Base-by-base conservation (phyloP, 2,888 invertebrate genomes). In the Orthosia cruda region DNA sequence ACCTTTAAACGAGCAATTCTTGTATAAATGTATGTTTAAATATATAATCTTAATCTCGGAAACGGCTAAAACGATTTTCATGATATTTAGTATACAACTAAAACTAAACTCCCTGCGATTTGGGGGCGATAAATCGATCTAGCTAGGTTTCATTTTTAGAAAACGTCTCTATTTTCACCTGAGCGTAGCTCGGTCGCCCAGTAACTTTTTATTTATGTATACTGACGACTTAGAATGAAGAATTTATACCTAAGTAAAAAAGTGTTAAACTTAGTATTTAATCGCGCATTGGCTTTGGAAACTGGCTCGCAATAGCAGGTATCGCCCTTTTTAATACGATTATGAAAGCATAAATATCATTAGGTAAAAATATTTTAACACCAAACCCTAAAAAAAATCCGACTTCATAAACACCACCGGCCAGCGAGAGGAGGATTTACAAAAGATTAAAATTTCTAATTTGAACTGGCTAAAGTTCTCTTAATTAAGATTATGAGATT, bases 401-500 rank as follows among this genome's bases (percentile, higher is more conserved):
- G 89, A 90, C 88, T 93, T 89, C 84, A 88, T 90, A 91, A 91
- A 89, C 91, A 90, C 89, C 85, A 87, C 84, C 84, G 83, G 86
- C 87, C 88, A 88, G 83, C 89, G 87, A 88, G 80, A 84, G 87
- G 87, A 88, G 91, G 94, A 93, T 95, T 95, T 94, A 88, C 90
- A 90, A 87, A 88, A 93, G 94, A 95, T 96, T 95, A 94, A 95
- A 95, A 94, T 94, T 94, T 95, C 90, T 93, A 94, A 95, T 94
- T 95, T 93, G 91, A 92, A 89, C 92, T 92, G 91, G 88, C 92
- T 91, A 91, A 95, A 95, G 92, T 94, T 93, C 93, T 94, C 94
- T 94, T 95, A 95, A 96, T 96, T 96, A 95, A 95, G 95, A 96
- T 96, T 95, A 95, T 93, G 91, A 93, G 94, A 96, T 96, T 95